A percentile compares a stretch with the other conserved stretches of the same genome.
Conservation (phyloP, 1,140 invertebrate genomes). For the Camponotus floridanus region DNA sequence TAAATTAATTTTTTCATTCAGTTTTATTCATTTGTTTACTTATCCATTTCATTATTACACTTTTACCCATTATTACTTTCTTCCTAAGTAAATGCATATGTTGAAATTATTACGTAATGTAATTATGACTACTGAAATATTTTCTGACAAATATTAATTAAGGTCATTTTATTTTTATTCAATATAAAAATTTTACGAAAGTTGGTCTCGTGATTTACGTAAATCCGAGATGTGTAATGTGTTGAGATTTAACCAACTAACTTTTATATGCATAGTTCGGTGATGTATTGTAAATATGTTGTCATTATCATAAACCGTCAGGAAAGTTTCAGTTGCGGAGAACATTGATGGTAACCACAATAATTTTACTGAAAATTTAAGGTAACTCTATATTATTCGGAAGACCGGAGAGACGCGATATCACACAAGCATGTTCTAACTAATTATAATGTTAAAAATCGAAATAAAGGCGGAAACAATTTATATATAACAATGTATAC, state of each 20-base stretch:
- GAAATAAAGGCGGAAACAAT: neutral
- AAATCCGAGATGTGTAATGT: slow-evolving; percentile 7
- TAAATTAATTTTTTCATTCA: neutral
- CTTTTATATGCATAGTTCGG: slow-evolving; percentile 41
- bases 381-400: neutral
- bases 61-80: neutral
- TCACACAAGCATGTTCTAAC: neutral
- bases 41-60: neutral
- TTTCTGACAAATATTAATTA: slow-evolving; percentile 35
- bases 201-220: slow-evolving; percentile 35
- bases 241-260: slow-evolving; percentile 31
- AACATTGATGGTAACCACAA: slow-evolving; percentile 23
- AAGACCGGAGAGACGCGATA: neutral
- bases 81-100: neutral
- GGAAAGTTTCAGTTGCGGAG: slow-evolving; percentile 33
- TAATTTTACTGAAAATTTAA: slow-evolving; percentile 48
- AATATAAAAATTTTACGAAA: slow-evolving; percentile 39
- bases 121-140: neutral
- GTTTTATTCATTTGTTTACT: neutral
- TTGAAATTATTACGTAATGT: slow-evolving; percentile 14
- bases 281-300: slow-evolving; percentile 39
- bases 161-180: neutral
- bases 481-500: neutral
- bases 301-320: slow-evolving; percentile 42
- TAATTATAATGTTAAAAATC: neutral